A percentile compares a stretch with the other conserved stretches of the same genome.
These are phyloP conservation scores for Drosophila anceps DNA, from an alignment of 2,888 invertebrate species.

Conservation along the genomic window DNA sequence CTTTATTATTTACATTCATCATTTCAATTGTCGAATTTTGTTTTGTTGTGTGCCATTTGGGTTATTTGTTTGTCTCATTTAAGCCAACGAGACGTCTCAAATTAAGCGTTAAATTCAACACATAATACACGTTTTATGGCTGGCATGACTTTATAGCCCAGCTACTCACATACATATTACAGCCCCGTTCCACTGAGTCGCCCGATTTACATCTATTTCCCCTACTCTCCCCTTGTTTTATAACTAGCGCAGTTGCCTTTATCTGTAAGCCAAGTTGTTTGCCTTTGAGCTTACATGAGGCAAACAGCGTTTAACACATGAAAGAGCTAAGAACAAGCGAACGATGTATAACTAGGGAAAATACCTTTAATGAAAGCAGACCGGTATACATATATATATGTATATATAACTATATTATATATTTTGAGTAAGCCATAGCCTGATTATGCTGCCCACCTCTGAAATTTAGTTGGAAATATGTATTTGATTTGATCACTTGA, in stretches of 20 bases:
- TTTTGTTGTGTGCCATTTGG: conserved; percentile 18
- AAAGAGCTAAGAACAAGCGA: conserved; percentile 8
- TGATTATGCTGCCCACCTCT: conserved; percentile 17
- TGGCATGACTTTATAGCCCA: conserved; percentile 56
- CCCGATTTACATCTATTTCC: not conserved
- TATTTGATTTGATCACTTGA: conserved; percentile 57
- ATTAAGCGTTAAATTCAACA: conserved; percentile 73
- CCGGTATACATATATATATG: not conserved
- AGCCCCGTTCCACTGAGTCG: not conserved
- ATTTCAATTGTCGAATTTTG: conserved; percentile 5
- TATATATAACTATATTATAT: conserved; percentile 7
- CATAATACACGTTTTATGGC: conserved; percentile 71
- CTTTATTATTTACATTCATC: conserved; percentile 13
- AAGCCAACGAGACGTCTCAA: conserved; percentile 45
- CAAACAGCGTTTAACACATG: conserved; percentile 60
- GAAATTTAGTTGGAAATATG: conserved; percentile 55
- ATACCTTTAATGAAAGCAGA: not conserved
- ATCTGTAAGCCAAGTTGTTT: conserved; percentile 60
- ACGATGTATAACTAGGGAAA: conserved; percentile 12
- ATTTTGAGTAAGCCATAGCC: conserved; percentile 12
- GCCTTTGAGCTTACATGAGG: conserved; percentile 66
- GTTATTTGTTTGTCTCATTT: conserved; percentile 42
- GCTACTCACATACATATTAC: conserved; percentile 5
- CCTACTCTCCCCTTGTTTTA: no score
- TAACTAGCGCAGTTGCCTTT: conserved; percentile 22